A percentile compares a stretch with the other conserved stretches of the same genome.
Conservation (phyloP, 2,888 invertebrate species). For the Notodonta dromedarius region DNA sequence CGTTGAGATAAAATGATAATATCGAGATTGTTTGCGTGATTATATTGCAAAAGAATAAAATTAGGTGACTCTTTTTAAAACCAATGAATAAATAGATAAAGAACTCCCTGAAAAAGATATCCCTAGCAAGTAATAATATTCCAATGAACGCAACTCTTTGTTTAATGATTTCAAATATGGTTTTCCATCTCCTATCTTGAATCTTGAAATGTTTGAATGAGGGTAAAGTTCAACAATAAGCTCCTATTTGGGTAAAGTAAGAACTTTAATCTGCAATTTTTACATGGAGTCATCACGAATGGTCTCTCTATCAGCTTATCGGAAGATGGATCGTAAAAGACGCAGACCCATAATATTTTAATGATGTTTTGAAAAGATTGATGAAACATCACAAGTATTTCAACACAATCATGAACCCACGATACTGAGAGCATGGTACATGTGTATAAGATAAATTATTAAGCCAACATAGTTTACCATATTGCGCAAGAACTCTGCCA, state of each 20-base stretch:
- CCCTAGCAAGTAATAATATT: no score
- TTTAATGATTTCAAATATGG: no score
- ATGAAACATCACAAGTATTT: not conserved
- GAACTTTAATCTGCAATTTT: no score
- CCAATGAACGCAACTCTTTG: no score
- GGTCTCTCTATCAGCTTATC: no score
- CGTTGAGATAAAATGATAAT: constrained; percentile 21
- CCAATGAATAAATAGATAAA: not conserved
- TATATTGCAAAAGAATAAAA: constrained; percentile 16
- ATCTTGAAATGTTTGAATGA: no score
- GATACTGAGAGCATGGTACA: not conserved
- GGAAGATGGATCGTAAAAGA: no score
- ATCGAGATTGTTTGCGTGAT: constrained; percentile 21
- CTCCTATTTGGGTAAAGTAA: no score
- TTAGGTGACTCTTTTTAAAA: not conserved
- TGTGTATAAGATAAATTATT: not conserved
- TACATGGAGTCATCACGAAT: no score
- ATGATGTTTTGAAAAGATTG: not conserved
- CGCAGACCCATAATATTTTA: not conserved
- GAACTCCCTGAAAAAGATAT: not conserved
- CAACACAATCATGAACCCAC: constrained; percentile 1
- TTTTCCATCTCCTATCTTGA: no score
- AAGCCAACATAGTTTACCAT: not conserved
- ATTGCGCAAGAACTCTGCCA: not conserved
- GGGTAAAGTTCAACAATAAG: no score